Evolutionary conservation across 2,888 invertebrate species (phyloP).

Genomic region (Apoda limacodes): DNA sequence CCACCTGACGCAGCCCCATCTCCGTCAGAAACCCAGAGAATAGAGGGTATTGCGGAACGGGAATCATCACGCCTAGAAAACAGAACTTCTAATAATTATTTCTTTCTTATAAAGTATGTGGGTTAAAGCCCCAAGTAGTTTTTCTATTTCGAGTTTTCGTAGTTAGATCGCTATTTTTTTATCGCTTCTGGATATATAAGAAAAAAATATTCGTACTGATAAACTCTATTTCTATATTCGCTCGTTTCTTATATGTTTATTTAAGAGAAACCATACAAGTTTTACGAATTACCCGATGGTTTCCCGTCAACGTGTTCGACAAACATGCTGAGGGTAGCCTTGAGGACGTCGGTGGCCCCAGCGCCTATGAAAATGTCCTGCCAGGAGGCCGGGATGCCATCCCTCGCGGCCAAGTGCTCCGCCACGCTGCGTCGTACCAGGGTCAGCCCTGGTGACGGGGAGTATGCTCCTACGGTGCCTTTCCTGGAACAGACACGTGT

Average conservation of each 20-base stretch:
- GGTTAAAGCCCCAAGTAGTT: too few relatives aligned
- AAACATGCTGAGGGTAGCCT: constrained; percentile 81
- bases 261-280: too few relatives aligned
- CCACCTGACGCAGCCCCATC: constrained; percentile 83
- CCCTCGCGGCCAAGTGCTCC: constrained; percentile 74
- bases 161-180: too few relatives aligned
- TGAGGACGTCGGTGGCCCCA: constrained; percentile 93
- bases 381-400: constrained; percentile 77
- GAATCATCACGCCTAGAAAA: constrained; percentile 92
- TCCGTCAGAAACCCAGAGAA: constrained; percentile 95
- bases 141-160: too few relatives aligned
- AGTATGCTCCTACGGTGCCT: constrained; percentile 89
- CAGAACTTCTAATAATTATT: too few relatives aligned
- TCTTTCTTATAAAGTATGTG: too few relatives aligned
- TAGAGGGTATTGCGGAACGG: constrained; percentile 97
- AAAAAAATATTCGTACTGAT: background rate
- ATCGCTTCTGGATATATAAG: too few relatives aligned
- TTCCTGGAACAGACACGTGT: too few relatives aligned
- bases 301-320: constrained; percentile 64
- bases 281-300: constrained; percentile 64
- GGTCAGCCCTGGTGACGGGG: constrained; percentile 88
- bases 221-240: background rate
- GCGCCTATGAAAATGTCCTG: constrained; percentile 88
- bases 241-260: background rate
- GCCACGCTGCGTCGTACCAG: constrained; percentile 86